Evolutionary conservation across 2,797 vertebrate genomes (phyloP).

Genomic region (Enteromius mattozi): DNA sequence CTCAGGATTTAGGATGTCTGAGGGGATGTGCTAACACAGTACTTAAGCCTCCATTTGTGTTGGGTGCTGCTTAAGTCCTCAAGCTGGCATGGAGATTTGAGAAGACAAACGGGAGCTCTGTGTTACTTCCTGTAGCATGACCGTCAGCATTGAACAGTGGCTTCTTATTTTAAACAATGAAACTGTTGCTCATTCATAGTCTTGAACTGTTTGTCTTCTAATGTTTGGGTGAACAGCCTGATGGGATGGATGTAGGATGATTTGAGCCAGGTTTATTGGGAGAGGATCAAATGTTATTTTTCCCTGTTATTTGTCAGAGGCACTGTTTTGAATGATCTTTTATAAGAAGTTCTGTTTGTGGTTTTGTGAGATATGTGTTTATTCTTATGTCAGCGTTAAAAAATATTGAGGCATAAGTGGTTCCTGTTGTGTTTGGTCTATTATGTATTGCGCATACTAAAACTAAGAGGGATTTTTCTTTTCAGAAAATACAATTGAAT

Average conservation of each 20-base stretch:
- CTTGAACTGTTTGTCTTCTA: not conserved
- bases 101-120: conserved; percentile 20
- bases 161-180: conserved; percentile 20
- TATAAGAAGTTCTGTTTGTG: not conserved
- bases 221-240: not conserved
- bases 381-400: not conserved
- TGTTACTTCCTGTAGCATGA: conserved; percentile 26
- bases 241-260: not conserved
- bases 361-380: not conserved
- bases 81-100: conserved; percentile 27
- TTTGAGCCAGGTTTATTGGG: not conserved
- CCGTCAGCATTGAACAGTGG: not conserved
- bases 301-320: not conserved
- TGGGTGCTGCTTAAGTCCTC: conserved; percentile 20
- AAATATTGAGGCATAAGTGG: not conserved
- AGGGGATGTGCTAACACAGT: conserved; percentile 6
- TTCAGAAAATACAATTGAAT: not conserved
- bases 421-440: not conserved
- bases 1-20: conserved; percentile 20
- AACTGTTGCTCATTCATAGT: conserved; percentile 5
- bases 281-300: not conserved
- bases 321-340: not conserved
- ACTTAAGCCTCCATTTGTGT: conserved; percentile 28
- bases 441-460: not conserved
- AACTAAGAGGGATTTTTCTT: not conserved